Conservation (phyloP, 23 tunicate species). For the Trididemnum miniatum region DNA sequence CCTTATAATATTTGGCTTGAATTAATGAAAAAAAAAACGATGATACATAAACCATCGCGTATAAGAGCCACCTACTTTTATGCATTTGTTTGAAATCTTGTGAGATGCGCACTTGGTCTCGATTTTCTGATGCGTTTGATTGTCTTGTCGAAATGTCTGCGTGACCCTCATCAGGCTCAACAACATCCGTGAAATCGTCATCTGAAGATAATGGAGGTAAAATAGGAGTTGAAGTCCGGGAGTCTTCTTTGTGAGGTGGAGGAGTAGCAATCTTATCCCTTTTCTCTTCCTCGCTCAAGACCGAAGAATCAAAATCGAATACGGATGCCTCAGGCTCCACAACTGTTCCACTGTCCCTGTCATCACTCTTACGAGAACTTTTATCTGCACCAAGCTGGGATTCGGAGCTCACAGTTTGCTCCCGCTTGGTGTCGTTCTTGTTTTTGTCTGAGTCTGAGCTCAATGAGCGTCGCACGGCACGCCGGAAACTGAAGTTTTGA, state of each 20-base stretch:
- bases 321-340: conserved; percentile 75
- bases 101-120: no score
- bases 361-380: conserved; percentile 76
- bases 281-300: conserved; percentile 29
- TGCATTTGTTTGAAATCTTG: no score
- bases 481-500: conserved; percentile 73
- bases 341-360: conserved; percentile 92
- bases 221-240: conserved; percentile 76
- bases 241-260: neutral
- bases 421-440: conserved; percentile 5
- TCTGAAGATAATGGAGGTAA: conserved; percentile 78
- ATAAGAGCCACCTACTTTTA: no score
- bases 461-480: conserved; percentile 57
- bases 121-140: no score
- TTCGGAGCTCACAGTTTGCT: neutral
- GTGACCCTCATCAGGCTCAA: neutral
- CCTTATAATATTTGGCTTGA: no score
- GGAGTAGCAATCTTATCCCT: neutral
- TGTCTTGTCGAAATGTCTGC: no score
- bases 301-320: conserved; percentile 80
- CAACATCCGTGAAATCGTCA: conserved; percentile 26
- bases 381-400: conserved; percentile 27
- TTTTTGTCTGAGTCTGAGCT: conserved; percentile 42
- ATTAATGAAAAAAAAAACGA: no score
- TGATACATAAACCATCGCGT: no score